Base-by-base conservation (phyloP, 2,113 vertebrate species). In the Hylia prasina region DNA sequence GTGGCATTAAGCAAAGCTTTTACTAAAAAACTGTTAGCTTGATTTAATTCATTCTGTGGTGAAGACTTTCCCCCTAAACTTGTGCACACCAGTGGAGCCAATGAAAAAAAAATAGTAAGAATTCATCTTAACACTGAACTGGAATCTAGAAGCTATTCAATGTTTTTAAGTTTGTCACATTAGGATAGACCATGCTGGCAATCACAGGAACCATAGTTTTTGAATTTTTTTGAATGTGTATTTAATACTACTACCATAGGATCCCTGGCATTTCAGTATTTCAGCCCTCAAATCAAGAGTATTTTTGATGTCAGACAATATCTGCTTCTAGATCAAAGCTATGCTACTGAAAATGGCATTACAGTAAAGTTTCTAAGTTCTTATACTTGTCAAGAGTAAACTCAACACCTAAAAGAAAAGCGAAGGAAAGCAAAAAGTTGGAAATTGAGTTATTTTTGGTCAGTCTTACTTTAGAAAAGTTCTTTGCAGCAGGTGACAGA, bases 201-300 rank as follows among this genome's bases (percentile, higher is more conserved):
- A 60, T 19, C 24, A 57, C 27, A 45, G 33, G 33, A 90, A 69
- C 3, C 42, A 33, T 1, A 30, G 13, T 22, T 85, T n/a, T 25
- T 79, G 5, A 68, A 44, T 54, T 39, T 76, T 47, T 77, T n/a
- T 30, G 7, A 44, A 40, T 18, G 15, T 51, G 31, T 61, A 68
- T 66, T 82, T 90, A 89, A 81, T n/a, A 27, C 5, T 30, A 79
- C 17, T 91, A 10, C 58, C 16, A 6, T n/a, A 39, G 42, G 64
- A 70, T 90, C 80, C 58, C 75, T 57, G 42, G 63, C 39, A 70
- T 48, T 78, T 82, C 63, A 75, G 35, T 19, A 65, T 73, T 85
- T 89, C 89, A 86, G 77, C n/a, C 58, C 40, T 37, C 44, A 96
- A 86, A 96, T 93, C 89, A 97, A 96, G 89, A 37, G 40, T 39